Conservation (phyloP, 2,113 vertebrate species). For the Phaethornis superciliosus region DNA sequence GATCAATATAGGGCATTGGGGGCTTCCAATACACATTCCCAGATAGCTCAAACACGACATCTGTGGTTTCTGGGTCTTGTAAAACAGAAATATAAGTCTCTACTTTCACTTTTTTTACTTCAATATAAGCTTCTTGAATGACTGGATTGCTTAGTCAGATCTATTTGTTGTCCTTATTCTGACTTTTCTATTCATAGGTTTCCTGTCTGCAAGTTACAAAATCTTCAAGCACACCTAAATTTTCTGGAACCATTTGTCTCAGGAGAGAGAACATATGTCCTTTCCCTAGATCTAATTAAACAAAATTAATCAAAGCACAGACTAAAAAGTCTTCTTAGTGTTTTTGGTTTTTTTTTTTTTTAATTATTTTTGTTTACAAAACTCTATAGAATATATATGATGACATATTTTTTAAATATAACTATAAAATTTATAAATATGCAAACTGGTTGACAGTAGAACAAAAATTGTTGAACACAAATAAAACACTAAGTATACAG, state of each 20-base stretch:
- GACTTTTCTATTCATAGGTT: neutral
- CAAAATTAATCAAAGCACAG: neutral
- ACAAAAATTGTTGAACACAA: neutral
- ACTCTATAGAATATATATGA: neutral
- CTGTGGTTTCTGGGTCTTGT: neutral
- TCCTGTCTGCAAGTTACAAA: neutral
- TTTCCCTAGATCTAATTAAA: neutral
- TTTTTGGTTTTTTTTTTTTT: neutral
- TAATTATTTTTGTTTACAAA: neutral
- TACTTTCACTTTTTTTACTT: neutral
- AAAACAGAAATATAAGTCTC: constrained; percentile 1
- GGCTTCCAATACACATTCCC: neutral
- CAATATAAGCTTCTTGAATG: neutral
- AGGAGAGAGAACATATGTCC: neutral
- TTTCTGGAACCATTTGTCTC: neutral
- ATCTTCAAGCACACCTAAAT: neutral
- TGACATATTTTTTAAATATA: neutral
- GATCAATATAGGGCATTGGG: neutral
- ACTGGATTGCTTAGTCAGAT: neutral
- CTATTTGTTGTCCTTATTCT: neutral
- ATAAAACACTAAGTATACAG: neutral
- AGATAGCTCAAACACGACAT: neutral
- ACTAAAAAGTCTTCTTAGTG: neutral
- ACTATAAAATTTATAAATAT: neutral
- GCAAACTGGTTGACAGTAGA: neutral